These are phyloP conservation scores for Planiliza haematocheilus DNA, from an alignment of 2,113 vertebrate species.

Conservation along the genomic window DNA sequence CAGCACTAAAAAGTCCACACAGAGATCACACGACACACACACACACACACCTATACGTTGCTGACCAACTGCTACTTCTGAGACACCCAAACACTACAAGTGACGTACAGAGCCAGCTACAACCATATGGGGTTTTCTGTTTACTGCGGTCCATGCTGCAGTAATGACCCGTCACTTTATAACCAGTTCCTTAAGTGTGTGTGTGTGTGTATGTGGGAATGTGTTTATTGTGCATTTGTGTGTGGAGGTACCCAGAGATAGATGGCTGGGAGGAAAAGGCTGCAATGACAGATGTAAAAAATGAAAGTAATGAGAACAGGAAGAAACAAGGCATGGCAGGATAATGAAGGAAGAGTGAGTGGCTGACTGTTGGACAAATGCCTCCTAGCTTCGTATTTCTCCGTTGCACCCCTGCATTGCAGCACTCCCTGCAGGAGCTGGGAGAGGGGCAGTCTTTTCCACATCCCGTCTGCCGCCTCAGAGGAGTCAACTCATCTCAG, in stretches of 20 bases:
- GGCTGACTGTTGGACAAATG: slow-evolving; percentile 46
- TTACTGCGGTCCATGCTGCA: slow-evolving; percentile 47
- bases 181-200: slow-evolving; percentile 6
- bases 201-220: neutral
- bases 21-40: neutral
- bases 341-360: slow-evolving; percentile 38
- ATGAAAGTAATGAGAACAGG: slow-evolving; percentile 24
- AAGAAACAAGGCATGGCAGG: slow-evolving; percentile 12
- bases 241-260: neutral
- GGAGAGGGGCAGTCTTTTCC: slow-evolving; percentile 68
- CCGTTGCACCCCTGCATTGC: slow-evolving; percentile 81
- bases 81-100: slow-evolving; percentile 27
- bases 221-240: neutral
- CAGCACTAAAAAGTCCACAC: neutral
- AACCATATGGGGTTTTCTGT: slow-evolving; percentile 50
- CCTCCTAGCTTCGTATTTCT: slow-evolving; percentile 58
- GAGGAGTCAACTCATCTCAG: slow-evolving; percentile 50
- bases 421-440: slow-evolving; percentile 76
- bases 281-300: neutral
- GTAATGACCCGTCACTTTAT: slow-evolving; percentile 17
- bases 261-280: neutral
- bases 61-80: slow-evolving; percentile 41
- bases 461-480: slow-evolving; percentile 60
- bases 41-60: slow-evolving; percentile 4
- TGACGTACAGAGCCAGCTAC: slow-evolving; percentile 27